phyloP scores from a whole-genome alignment of 2,888 invertebrate species.

The Tipula helvola region DNA sequence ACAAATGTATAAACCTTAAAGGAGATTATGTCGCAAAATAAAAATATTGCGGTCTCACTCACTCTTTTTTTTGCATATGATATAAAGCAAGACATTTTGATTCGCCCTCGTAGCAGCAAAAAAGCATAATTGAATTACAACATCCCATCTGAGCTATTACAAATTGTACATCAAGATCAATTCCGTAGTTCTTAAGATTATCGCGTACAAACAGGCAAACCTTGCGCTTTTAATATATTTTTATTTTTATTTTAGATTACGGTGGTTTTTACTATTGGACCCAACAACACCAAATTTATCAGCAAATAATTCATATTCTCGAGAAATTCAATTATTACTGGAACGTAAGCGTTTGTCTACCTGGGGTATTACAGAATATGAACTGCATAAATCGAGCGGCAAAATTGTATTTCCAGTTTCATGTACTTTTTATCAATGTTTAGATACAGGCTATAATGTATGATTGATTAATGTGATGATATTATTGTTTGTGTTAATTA shows the following conservation, averaged over 20 bases:
- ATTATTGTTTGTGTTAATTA: too few relatives aligned
- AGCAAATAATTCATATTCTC: conserved; percentile 47
- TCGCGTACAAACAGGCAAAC: too few relatives aligned
- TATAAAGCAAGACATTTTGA: too few relatives aligned
- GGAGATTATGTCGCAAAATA: too few relatives aligned
- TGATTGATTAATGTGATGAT: conserved; percentile 20
- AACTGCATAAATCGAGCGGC: conserved; percentile 67
- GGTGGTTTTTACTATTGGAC: conserved; percentile 74
- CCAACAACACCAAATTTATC: conserved; percentile 58
- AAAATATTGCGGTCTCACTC: too few relatives aligned
- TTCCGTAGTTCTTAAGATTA: too few relatives aligned
- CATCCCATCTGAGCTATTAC: too few relatives aligned
- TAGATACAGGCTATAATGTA: conserved; percentile 59
- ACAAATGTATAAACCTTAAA: too few relatives aligned
- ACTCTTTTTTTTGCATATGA: too few relatives aligned
- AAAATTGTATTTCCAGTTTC: conserved; percentile 85
- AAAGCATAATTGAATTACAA: too few relatives aligned
- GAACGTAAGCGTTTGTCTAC: conserved; percentile 84
- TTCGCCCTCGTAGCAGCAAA: too few relatives aligned
- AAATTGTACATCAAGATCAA: too few relatives aligned
- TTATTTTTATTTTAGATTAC: conserved; percentile 39
- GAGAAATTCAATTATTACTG: conserved; percentile 82
- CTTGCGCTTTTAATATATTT: neutral
- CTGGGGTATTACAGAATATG: conserved; percentile 90
- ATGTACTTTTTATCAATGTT: conserved; percentile 75